Evolutionary conservation across 2,113 vertebrate genomes (phyloP).

Genomic region (Cervus canadensis): DNA sequence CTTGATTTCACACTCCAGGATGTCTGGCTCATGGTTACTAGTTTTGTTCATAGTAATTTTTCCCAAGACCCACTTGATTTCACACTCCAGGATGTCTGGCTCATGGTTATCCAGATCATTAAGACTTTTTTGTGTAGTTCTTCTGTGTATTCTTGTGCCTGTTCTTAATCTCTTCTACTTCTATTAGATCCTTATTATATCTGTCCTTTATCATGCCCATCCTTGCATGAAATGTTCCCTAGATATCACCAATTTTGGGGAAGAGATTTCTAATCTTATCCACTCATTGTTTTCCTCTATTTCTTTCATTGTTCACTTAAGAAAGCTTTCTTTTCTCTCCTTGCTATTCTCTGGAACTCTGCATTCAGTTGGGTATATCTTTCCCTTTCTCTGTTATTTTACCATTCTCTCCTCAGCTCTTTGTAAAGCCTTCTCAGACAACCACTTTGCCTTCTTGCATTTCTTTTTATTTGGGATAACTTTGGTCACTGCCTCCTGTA

Average conservation of each 20-base stretch:
- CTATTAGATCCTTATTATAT: neutral
- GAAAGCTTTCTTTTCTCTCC: neutral
- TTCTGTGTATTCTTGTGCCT: neutral
- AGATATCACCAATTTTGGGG: neutral
- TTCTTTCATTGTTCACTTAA: neutral
- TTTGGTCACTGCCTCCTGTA: neutral
- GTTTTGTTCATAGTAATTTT: neutral
- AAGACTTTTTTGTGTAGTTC: neutral
- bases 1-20: neutral
- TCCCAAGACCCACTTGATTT: neutral
- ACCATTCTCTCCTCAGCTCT: neutral
- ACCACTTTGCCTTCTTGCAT: neutral
- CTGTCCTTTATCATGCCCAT: neutral
- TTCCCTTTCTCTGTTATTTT: neutral
- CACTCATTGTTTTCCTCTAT: neutral
- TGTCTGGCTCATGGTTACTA: neutral
- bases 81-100: neutral
- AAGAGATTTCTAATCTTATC: neutral
- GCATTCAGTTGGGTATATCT: neutral
- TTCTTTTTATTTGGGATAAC: neutral
- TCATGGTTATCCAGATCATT: neutral
- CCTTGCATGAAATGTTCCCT: neutral
- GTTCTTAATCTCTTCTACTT: neutral
- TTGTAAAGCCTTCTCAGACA: neutral
- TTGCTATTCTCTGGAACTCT: neutral